Conservation (phyloP, 2,113 vertebrate species). For the Mobula hypostoma region DNA sequence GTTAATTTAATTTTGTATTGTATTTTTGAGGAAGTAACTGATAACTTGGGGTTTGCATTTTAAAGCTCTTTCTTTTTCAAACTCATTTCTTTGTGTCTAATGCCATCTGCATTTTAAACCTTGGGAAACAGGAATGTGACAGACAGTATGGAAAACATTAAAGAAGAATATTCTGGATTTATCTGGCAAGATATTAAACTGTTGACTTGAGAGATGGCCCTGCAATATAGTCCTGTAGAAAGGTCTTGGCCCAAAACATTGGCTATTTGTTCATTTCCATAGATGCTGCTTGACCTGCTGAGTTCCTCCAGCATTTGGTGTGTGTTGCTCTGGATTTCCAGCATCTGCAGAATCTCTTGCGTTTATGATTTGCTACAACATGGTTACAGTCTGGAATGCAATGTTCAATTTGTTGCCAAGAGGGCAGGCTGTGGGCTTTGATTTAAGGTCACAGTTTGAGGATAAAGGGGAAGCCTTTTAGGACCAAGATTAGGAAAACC, state of each 20-base stretch:
- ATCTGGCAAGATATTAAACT: background rate
- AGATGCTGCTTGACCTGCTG: no score
- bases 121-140: background rate
- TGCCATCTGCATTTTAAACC: background rate
- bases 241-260: no score
- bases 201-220: background rate
- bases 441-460: background rate
- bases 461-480: no score
- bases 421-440: background rate
- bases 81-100: background rate
- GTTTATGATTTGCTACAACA: background rate
- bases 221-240: background rate
- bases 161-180: background rate
- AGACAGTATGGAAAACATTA: background rate
- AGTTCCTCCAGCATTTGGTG: no score
- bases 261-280: no score
- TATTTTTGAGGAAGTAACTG: background rate
- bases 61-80: background rate
- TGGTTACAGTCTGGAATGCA: background rate
- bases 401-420: background rate
- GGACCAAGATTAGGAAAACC: no score
- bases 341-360: no score
- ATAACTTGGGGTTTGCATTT: background rate
- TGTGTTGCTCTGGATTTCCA: no score
- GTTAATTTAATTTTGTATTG: background rate